These are phyloP conservation scores for Eidolon dupreanum DNA, from an alignment of 2,797 vertebrate species.

Conservation along the genomic window DNA sequence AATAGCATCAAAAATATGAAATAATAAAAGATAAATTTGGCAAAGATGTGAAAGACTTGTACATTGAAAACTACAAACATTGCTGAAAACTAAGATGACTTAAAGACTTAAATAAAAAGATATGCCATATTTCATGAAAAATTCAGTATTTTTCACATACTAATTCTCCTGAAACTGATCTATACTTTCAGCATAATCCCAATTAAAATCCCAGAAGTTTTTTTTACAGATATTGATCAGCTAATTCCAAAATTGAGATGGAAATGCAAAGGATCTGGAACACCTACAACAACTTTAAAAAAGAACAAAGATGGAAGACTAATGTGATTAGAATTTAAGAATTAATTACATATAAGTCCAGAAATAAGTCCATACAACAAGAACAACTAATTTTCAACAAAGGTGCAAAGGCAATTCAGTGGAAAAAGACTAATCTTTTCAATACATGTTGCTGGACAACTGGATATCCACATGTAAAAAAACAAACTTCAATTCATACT, in stretches of 20 bases:
- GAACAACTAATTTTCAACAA: not conserved
- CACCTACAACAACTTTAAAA: not conserved
- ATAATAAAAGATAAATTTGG: not conserved
- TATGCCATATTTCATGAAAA: not conserved
- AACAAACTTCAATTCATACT: not conserved
- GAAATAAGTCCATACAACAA: not conserved
- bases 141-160: not conserved
- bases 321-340: not conserved
- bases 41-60: not conserved
- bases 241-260: not conserved
- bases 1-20: not conserved
- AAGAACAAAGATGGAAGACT: not conserved
- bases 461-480: not conserved
- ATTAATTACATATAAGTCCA: not conserved
- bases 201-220: not conserved
- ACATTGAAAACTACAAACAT: not conserved
- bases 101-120: not conserved
- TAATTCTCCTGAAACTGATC: not conserved
- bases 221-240: not conserved
- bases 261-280: not conserved
- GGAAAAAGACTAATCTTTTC: not conserved
- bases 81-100: not conserved
- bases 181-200: not conserved
- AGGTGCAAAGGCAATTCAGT: not conserved
- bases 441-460: not conserved